These are phyloP conservation scores for Scotopteryx bipunctaria DNA, from an alignment of 2,888 invertebrate species.

Conservation along the genomic window DNA sequence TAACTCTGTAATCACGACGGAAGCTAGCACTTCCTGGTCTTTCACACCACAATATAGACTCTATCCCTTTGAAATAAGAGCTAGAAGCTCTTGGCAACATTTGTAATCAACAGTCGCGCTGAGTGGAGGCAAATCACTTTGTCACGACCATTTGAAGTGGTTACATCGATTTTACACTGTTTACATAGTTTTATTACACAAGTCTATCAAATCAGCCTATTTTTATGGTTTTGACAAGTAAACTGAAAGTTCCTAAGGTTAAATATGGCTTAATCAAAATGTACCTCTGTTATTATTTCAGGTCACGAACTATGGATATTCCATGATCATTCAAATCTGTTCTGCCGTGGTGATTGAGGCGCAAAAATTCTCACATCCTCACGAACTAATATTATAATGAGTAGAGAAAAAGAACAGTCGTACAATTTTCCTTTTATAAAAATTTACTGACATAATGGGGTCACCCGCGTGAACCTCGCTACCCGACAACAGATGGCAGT, in stretches of 20 bases:
- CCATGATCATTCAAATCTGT: too few species aligned
- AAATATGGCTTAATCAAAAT: too few species aligned
- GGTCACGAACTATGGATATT: too few species aligned
- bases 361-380: too few species aligned
- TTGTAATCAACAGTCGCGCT: constrained; percentile 31
- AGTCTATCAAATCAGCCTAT: not conserved
- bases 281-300: too few species aligned
- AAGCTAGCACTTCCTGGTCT: constrained; percentile 16
- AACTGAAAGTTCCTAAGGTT: too few species aligned
- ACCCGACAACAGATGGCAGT: constrained; percentile 58
- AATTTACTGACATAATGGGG: not conserved
- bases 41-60: constrained; percentile 8
- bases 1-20: constrained; percentile 34
- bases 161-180: constrained; percentile 46
- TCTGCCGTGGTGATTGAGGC: too few species aligned
- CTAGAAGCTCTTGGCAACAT: constrained; percentile 8
- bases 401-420: too few species aligned
- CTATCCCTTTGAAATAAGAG: constrained; percentile 8
- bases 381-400: too few species aligned
- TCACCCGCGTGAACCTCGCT: constrained; percentile 31
- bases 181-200: constrained; percentile 30
- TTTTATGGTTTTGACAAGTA: not conserved
- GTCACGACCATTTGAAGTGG: constrained; percentile 47
- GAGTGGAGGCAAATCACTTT: constrained; percentile 47
- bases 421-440: not conserved